Evolutionary conservation across 2,797 vertebrate species (phyloP).

Genomic region (Selene dorsalis): DNA sequence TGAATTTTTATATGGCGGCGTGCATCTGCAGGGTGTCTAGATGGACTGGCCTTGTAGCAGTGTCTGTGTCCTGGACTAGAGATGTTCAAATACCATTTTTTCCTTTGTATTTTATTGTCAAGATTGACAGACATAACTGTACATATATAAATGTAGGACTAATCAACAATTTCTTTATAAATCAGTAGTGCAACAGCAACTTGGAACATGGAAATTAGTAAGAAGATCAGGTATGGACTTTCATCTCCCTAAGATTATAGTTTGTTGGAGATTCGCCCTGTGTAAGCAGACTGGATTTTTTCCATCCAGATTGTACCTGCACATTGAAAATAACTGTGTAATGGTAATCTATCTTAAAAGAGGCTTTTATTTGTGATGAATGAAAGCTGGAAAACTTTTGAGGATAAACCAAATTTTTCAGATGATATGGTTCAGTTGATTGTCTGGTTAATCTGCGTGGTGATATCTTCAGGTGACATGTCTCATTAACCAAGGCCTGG

Average conservation of each 20-base stretch:
- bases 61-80: slow-evolving; percentile 48
- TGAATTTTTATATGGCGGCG: slow-evolving; percentile 6
- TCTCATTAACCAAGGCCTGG: slow-evolving; percentile 3
- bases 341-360: slow-evolving; percentile 22
- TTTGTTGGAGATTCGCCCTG: slow-evolving; percentile 4
- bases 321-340: slow-evolving; percentile 23
- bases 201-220: no score
- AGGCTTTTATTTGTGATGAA: slow-evolving; percentile 25
- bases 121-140: no score
- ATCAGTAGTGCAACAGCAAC: no score
- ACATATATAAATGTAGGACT: no score
- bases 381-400: slow-evolving; percentile 3
- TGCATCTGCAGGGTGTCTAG: slow-evolving; percentile 55
- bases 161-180: no score
- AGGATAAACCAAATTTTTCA: background rate
- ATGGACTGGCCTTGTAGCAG: slow-evolving; percentile 48
- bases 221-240: slow-evolving; percentile 7
- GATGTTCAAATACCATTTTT: no score
- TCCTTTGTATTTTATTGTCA: no score
- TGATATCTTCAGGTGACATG: background rate
- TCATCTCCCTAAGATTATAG: slow-evolving; percentile 7
- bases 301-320: no score
- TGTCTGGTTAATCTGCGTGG: slow-evolving; percentile 2
- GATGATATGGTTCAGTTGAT: slow-evolving; percentile 11
- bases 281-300: no score